Evolutionary conservation across 2,888 invertebrate species (phyloP), one percentile per base, ranked within the genome.

Genomic region (Tachina fera): DNA sequence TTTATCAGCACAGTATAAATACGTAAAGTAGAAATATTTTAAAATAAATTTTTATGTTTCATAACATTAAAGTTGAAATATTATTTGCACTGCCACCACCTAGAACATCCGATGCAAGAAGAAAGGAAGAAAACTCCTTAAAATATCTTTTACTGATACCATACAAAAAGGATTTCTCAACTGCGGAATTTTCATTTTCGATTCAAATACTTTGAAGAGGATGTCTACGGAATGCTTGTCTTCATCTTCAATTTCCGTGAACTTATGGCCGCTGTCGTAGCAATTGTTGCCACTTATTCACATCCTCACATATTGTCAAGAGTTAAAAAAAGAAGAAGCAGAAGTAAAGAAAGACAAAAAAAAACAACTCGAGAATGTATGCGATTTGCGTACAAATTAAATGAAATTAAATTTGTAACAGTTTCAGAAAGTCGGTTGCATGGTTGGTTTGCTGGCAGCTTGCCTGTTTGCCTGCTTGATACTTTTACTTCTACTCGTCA

Each of bases 381-480:
- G 77, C 67, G 72, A 77, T 83, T 83, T 83, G 67, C 60, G 19
- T 83, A 68, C 45, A 71, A 67, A 77, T 72, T 72, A 76, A 65
- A 72, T 71, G 47, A 77, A 83, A 83, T 83, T 77, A 67, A 72
- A 83, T 74, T 78, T 72, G 83, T 82, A 71, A 76, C 82, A 77
- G 76, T 71, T 83, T 67, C 65, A 65, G 65, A 67, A 75, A 61
- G 75, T 65, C 41, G 71, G 39, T 70, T 78, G 70, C 13, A 68
- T 45, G 68, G 51, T 53, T 81, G 31, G 68, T 47, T 79, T 43
- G 49, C n/a, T 80, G 39, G 63, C 39, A 39, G 63, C 31, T 39
- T 79, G 43, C 43, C 14, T 58, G 22, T 6, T 31, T 58, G 31
- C 58, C 45, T 79, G 56, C 14, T 47, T 19, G 22, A 63, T 31